Evolutionary conservation across 37 sponge, comb jelly and placozoan genomes (phyloP).

Genomic region (Theonella swinhoei): DNA sequence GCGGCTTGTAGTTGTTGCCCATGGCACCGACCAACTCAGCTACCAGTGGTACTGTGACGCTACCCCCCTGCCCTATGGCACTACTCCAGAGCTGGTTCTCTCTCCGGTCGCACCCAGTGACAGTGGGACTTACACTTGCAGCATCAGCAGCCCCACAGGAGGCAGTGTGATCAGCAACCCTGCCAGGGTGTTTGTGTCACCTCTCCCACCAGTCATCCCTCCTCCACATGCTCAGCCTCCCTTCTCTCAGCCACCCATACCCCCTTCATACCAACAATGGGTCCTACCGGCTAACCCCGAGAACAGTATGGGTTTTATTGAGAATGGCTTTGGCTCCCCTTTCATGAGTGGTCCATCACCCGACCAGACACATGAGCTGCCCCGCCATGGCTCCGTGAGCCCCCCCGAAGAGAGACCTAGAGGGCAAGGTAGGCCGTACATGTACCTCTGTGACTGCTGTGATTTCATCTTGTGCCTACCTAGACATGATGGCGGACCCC

Average conservation of each 20-base stretch:
- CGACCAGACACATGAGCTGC: not conserved
- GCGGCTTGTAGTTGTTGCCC: constrained; percentile 4
- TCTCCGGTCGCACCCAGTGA: constrained; percentile 10
- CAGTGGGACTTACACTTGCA: constrained; percentile 66
- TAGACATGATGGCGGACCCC: constrained; percentile 29
- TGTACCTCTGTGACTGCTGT: too few species aligned
- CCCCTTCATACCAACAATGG: not conserved
- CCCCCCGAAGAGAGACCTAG: not conserved
- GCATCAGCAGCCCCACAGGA: constrained; percentile 56
- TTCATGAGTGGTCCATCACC: not conserved
- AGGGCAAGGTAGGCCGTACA: too few species aligned
- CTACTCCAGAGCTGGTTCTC: constrained; percentile 28
- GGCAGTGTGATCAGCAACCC: constrained; percentile 30
- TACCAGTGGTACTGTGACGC: constrained; percentile 85
- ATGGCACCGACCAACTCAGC: constrained; percentile 1
- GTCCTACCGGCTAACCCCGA: not conserved
- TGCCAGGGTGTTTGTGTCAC: not conserved
- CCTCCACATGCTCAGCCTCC: not conserved
- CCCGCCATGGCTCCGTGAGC: not conserved
- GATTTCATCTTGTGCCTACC: too few species aligned
- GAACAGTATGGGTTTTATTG: too few species aligned
- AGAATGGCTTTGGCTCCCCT: too few species aligned
- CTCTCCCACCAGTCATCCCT: not conserved
- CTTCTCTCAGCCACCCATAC: not conserved
- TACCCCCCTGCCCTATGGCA: constrained; percentile 35